A percentile compares a stretch with the other conserved stretches of the same genome.
Conservation (phyloP, 2,797 vertebrate genomes). For the Halcyon badia region DNA sequence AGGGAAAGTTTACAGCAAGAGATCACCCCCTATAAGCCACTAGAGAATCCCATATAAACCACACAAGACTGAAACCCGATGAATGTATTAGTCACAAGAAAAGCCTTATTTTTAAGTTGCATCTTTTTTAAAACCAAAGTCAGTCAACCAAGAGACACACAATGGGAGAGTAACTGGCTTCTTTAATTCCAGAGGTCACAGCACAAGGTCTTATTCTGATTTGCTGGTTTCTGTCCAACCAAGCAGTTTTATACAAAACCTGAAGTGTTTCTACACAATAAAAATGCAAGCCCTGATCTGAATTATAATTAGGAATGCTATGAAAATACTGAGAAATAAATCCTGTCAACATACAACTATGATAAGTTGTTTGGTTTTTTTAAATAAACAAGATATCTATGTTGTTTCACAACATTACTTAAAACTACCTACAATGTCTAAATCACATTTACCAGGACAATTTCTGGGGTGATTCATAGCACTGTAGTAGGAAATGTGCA, state of each 20-base stretch:
- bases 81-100: constrained; percentile 9
- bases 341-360: background rate
- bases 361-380: too few species aligned
- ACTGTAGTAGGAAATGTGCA: background rate
- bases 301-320: background rate
- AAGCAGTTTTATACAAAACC: background rate
- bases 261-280: background rate
- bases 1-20: background rate
- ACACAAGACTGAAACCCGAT: background rate
- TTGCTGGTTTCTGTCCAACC: background rate
- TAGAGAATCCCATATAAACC: background rate
- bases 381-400: background rate
- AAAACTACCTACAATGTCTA: background rate
- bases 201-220: background rate
- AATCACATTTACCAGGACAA: background rate
- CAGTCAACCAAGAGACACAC: background rate
- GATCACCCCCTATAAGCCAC: background rate
- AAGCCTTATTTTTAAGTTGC: constrained; percentile 32
- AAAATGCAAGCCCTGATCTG: background rate
- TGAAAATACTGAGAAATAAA: background rate
- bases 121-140: background rate
- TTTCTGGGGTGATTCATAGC: too few species aligned
- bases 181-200: background rate
- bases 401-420: background rate
- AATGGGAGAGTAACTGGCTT: background rate